Evolutionary conservation across 2,113 vertebrate species (phyloP).

Genomic region (Petromus typicus): DNA sequence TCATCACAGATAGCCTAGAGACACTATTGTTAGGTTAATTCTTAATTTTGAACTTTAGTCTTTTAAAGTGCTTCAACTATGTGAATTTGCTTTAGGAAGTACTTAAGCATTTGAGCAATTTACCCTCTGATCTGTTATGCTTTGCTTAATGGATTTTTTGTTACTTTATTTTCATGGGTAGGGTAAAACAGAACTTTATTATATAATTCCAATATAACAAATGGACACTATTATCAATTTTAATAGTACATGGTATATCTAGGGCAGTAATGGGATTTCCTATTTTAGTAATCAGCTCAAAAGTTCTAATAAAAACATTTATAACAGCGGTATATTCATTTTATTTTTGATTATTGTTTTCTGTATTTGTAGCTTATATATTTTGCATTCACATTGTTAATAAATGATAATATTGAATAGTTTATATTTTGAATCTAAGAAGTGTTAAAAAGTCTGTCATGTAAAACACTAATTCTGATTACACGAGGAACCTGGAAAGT

Average conservation of each 20-base stretch:
- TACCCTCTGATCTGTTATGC: not conserved
- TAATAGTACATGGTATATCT: not conserved
- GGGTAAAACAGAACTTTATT: not conserved
- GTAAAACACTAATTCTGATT: conserved; percentile 74
- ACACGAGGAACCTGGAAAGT: conserved; percentile 58
- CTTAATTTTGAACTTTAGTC: conserved; percentile 47
- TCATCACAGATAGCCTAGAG: not conserved
- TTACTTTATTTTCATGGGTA: conserved; percentile 7
- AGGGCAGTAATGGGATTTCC: not conserved
- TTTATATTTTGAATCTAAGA: conserved; percentile 58
- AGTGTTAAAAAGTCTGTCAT: conserved; percentile 67
- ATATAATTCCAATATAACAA: not conserved
- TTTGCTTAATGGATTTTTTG: not conserved
- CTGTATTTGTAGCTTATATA: not conserved
- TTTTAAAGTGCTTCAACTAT: not conserved
- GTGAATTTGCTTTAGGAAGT: not conserved
- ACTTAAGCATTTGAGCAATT: not conserved
- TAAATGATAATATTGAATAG: conserved; percentile 40
- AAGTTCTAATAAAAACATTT: not conserved
- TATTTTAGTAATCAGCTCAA: not conserved
- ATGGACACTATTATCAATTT: not conserved
- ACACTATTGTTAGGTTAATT: not conserved
- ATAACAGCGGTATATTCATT: not conserved
- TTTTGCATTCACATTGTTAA: conserved; percentile 12
- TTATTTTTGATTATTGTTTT: not conserved